These are phyloP conservation scores for Whitmania pigra DNA, from an alignment of 1,140 invertebrate species.

Conservation along the genomic window DNA sequence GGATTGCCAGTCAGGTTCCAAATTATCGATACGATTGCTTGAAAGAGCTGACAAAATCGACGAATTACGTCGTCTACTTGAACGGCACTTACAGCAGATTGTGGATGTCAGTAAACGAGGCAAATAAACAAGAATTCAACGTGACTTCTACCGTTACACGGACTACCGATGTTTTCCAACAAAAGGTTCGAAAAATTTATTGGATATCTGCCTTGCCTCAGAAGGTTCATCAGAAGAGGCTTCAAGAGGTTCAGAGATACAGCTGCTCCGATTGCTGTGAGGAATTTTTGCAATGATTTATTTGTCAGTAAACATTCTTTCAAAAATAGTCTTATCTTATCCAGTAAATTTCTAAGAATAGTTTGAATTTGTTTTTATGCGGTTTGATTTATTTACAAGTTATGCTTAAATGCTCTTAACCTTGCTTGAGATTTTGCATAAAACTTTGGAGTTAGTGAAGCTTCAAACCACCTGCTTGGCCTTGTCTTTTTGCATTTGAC, in stretches of 20 bases:
- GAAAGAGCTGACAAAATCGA: not conserved
- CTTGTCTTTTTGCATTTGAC: too few relatives aligned
- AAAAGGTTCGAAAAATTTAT: not conserved
- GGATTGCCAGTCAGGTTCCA: not conserved
- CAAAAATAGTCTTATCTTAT: too few relatives aligned
- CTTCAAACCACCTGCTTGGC: too few relatives aligned
- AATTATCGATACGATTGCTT: conserved; percentile 3
- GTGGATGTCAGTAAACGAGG: not conserved
- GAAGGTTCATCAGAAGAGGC: not conserved
- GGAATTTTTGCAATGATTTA: not conserved
- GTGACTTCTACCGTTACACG: not conserved
- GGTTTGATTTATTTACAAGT: too few relatives aligned
- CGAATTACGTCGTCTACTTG: conserved; percentile 10
- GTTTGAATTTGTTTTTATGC: too few relatives aligned
- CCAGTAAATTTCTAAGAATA: too few relatives aligned
- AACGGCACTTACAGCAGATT: not conserved
- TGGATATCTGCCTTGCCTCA: conserved; percentile 1
- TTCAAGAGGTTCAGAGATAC: not conserved
- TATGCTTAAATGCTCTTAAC: too few relatives aligned
- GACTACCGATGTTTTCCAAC: too few relatives aligned
- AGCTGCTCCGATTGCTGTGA: conserved; percentile 12
- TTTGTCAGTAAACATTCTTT: too few relatives aligned
- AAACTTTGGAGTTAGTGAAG: too few relatives aligned
- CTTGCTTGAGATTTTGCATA: too few relatives aligned
- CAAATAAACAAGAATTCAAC: not conserved